These are phyloP conservation scores for Arctia plantaginis DNA, from an alignment of 2,888 invertebrate species.

Conservation along the genomic window DNA sequence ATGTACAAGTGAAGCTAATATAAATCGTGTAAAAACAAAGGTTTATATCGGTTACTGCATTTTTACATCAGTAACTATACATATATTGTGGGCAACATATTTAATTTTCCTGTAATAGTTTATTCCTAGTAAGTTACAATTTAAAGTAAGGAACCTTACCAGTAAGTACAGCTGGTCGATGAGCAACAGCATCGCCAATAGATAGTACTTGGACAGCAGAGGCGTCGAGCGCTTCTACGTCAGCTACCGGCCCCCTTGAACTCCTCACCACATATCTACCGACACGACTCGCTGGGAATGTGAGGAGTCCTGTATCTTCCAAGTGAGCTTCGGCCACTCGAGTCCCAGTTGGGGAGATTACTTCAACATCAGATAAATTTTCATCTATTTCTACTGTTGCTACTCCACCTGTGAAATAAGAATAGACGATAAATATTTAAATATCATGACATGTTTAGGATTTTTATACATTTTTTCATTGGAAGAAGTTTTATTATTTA, in stretches of 20 bases:
- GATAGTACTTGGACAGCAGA: conserved; percentile 90
- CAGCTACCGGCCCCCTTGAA: conserved; percentile 73
- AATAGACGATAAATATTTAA: too few relatives aligned
- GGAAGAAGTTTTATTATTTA: too few relatives aligned
- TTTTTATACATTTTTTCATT: background rate
- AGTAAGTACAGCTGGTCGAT: conserved; percentile 92
- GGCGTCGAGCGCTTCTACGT: conserved; percentile 93
- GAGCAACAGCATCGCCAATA: conserved; percentile 91
- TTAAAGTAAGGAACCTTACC: conserved; percentile 73
- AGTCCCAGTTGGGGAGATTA: conserved; percentile 88
- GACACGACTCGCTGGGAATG: conserved; percentile 91
- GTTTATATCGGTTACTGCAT: too few relatives aligned
- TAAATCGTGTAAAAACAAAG: too few relatives aligned
- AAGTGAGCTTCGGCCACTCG: conserved; percentile 88
- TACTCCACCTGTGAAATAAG: conserved; percentile 68
- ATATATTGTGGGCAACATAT: background rate
- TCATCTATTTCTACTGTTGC: conserved; percentile 88
- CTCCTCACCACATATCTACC: conserved; percentile 90
- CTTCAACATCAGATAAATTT: conserved; percentile 89
- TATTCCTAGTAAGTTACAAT: background rate
- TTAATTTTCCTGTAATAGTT: background rate
- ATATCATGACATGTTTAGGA: background rate
- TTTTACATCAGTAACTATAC: background rate
- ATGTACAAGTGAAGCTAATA: too few relatives aligned
- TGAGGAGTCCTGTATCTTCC: conserved; percentile 87